These are phyloP conservation scores for Mallotus villosus DNA, from an alignment of 2,797 vertebrate species.

Conservation along the genomic window DNA sequence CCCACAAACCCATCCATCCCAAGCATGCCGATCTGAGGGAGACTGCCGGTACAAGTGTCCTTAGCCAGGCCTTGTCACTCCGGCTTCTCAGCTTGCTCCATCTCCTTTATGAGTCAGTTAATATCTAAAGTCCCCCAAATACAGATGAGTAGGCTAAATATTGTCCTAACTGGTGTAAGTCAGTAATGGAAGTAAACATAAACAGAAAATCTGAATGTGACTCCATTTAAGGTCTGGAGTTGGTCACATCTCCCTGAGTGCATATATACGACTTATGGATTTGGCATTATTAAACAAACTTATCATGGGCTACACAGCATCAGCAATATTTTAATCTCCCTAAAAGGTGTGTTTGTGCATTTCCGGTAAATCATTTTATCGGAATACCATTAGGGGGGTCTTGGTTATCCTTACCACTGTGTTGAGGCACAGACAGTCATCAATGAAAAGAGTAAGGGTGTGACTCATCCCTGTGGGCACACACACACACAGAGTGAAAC, in stretches of 20 bases:
- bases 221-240: constrained; percentile 17
- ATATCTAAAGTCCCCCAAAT: not conserved
- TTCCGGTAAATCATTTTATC: constrained; percentile 77
- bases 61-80: too few relatives aligned
- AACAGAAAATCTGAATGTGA: too few relatives aligned
- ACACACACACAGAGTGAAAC: constrained; percentile 56
- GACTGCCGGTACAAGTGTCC: too few relatives aligned
- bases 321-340: constrained; percentile 77
- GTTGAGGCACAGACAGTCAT: constrained; percentile 64
- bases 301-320: constrained; percentile 38
- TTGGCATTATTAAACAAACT: constrained; percentile 49
- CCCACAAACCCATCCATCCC: too few relatives aligned
- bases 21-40: too few relatives aligned
- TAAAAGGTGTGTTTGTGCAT: constrained; percentile 78
- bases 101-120: too few relatives aligned
- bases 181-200: not conserved
- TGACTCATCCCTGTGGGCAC: constrained; percentile 70
- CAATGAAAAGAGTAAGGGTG: constrained; percentile 53
- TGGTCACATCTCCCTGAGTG: constrained; percentile 30
- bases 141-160: not conserved
- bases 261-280: constrained; percentile 29
- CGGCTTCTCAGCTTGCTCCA: not conserved
- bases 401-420: constrained; percentile 74
- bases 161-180: not conserved
- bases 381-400: constrained; percentile 76